Base-by-base conservation (phyloP, 92 coral and sea anemone species). In the Phenganax stokvisi region DNA sequence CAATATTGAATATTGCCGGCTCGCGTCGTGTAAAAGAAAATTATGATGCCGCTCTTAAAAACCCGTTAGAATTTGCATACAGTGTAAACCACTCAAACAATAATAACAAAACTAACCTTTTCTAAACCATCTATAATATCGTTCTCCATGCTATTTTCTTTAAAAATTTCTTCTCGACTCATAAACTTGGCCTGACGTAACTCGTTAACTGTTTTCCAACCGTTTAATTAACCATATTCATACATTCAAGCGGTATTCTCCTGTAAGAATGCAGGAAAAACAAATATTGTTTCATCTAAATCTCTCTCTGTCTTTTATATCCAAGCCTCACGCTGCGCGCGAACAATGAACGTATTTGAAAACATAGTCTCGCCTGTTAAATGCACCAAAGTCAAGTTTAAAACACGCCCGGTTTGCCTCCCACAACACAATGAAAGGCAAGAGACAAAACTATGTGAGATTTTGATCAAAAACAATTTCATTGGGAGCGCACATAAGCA, bases 351-450 rank as follows among this genome's bases (percentile, higher is more conserved):
- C 16, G 47, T 27, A 56, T 74, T 57, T 56, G 7, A 74, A 51
- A 54, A 27, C 51, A 76, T 25, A 13, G 47, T 28, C 80, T 76
- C 67, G 52, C 80, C 47, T 37, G n/a, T 52, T 9, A 0, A 76
- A 10, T 17, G 1, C 55, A 54, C 12, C 55, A 76, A 9, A 51
- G 12, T 57, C 58, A 17, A 17, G 12, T 56, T 54, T 54, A 15
- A 15, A 74, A 10, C 80, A 62, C 80, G 25, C 76, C 52, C 51
- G 67, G 67, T 76, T 76, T 29, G 65, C 27, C 17, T 76, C 68
- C 20, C 68, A 56, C 80, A 76, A 56, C 27, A 29, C 58, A 74
- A 27, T 74, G 62, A 27, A 56, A 6, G 56, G 10, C 10, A 6
- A 53, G 29, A 31, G 7, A 9, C 15, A 54, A 74, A 9, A 3